Evolutionary conservation across 2,113 vertebrate genomes (phyloP).

Genomic region (Lanius collurio): DNA sequence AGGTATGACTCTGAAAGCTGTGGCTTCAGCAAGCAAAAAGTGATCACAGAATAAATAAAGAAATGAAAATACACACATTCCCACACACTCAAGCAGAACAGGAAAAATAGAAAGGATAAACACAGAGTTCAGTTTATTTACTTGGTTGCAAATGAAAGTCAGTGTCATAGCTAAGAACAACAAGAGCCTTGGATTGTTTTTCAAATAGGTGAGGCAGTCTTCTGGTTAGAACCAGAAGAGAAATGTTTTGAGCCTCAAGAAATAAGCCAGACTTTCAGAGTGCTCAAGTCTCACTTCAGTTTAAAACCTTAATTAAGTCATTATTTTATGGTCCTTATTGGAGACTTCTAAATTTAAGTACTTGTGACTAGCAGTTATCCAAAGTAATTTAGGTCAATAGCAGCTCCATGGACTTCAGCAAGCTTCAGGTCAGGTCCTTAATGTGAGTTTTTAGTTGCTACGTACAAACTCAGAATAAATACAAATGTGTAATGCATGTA

Average conservation of each 20-base stretch:
- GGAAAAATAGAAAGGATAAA: background rate
- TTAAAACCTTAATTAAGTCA: background rate
- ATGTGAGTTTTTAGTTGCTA: background rate
- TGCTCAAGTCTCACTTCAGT: background rate
- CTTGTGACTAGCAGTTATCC: background rate
- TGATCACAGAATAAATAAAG: background rate
- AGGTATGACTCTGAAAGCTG: background rate
- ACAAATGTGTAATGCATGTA: rapidly evolving
- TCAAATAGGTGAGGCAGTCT: background rate
- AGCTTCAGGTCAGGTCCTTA: background rate
- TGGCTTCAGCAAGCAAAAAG: background rate
- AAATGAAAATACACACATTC: background rate
- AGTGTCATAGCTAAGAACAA: background rate
- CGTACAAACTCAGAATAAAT: background rate
- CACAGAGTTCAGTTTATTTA: slow-evolving; percentile 7
- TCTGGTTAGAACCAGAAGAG: background rate
- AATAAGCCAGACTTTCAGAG: background rate
- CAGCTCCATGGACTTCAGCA: background rate
- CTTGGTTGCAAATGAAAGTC: background rate
- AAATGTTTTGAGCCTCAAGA: background rate
- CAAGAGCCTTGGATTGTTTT: background rate
- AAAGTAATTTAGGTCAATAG: background rate
- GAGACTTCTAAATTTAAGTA: background rate
- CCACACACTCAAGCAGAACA: background rate
- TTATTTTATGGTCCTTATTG: background rate